A percentile compares a stretch with the other conserved stretches of the same genome.
These are phyloP conservation scores for Chironomus riparius DNA, from an alignment of 2,888 invertebrate species.

Conservation along the genomic window DNA sequence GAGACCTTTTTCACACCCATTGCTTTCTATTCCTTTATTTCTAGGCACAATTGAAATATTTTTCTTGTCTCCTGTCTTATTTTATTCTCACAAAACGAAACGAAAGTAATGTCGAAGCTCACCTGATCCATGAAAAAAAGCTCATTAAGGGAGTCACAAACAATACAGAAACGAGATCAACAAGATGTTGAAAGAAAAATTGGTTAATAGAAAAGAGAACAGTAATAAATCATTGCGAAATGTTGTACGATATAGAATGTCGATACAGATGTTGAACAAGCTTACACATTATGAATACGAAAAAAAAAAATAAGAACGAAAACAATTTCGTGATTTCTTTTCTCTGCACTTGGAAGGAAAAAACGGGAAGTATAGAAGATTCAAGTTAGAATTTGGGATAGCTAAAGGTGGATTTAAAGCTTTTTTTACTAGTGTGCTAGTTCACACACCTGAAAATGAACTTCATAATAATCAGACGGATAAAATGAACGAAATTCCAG, in stretches of 20 bases:
- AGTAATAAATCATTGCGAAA: constrained; percentile 10
- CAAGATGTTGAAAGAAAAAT: constrained; percentile 11
- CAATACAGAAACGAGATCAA: neutral
- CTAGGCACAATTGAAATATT: too few relatives aligned
- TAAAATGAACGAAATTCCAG: too few relatives aligned
- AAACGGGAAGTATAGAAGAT: too few relatives aligned
- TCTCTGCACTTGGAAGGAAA: too few relatives aligned
- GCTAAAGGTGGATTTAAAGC: too few relatives aligned
- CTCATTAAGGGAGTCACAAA: neutral
- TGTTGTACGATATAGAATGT: neutral
- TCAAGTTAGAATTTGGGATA: too few relatives aligned
- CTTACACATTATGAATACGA: constrained; percentile 8
- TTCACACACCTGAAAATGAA: too few relatives aligned
- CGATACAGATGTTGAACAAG: constrained; percentile 22
- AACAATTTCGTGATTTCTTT: neutral
- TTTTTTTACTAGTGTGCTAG: too few relatives aligned
- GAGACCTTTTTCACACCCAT: neutral
- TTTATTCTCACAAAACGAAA: neutral
- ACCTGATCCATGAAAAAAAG: neutral
- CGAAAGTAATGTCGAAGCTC: neutral
- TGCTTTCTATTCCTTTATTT: neutral
- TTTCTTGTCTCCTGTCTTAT: neutral
- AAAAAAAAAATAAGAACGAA: neutral
- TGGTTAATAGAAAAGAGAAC: neutral
- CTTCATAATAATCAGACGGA: too few relatives aligned